These are phyloP conservation scores for Esox lucius DNA, from an alignment of 2,797 vertebrate species.

Conservation along the genomic window DNA sequence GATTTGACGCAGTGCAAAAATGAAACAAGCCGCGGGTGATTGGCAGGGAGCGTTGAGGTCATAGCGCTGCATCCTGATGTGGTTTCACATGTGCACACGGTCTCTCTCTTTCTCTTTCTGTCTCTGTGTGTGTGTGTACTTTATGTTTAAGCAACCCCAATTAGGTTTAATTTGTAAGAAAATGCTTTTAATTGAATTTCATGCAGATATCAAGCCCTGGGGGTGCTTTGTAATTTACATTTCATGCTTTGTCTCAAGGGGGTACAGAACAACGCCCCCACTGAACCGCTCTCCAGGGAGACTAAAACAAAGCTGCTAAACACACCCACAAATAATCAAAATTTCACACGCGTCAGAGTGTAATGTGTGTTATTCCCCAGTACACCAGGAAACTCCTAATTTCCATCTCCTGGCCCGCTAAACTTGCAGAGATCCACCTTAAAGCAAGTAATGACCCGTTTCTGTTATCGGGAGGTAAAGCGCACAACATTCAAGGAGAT, in stretches of 20 bases:
- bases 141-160: conserved; percentile 22
- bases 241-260: conserved; percentile 41
- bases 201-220: conserved; percentile 42
- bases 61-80: background rate
- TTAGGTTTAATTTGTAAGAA: conserved; percentile 52
- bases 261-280: conserved; percentile 33
- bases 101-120: too few species aligned
- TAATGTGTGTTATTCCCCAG: background rate
- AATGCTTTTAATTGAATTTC: conserved; percentile 64
- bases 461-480: conserved; percentile 1
- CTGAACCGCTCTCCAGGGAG: conserved; percentile 44
- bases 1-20: background rate
- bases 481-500: background rate
- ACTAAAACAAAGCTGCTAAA: conserved; percentile 34
- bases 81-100: background rate
- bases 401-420: background rate
- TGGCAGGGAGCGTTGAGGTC: background rate
- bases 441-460: conserved; percentile 2
- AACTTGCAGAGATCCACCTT: background rate
- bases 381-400: too few species aligned
- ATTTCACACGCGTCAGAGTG: conserved; percentile 45
- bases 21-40: background rate
- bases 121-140: background rate
- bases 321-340: conserved; percentile 45
- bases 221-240: conserved; percentile 35